A percentile compares a stretch with the other conserved stretches of the same genome.
Conservation (phyloP, 2,113 vertebrate genomes). For the Ciconia stormi region DNA sequence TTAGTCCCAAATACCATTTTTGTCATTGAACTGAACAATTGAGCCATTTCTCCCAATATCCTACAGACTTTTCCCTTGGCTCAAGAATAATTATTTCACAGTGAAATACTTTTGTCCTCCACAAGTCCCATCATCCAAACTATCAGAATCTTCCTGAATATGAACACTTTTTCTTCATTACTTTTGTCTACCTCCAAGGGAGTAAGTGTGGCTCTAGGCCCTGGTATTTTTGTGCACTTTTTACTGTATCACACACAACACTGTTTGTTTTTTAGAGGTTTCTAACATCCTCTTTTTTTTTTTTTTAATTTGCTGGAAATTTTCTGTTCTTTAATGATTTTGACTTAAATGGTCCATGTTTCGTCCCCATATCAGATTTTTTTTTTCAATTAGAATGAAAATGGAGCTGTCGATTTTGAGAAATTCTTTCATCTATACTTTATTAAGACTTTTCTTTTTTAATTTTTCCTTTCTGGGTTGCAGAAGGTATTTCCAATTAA, state of each 20-base stretch:
- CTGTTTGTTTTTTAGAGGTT: background rate
- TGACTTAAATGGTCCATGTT: background rate
- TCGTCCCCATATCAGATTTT: background rate
- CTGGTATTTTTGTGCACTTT: background rate
- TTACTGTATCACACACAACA: background rate
- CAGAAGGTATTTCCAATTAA: background rate
- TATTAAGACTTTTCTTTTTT: background rate
- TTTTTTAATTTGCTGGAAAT: background rate
- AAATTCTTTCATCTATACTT: background rate
- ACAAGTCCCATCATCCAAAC: background rate
- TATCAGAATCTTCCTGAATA: background rate
- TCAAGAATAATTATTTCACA: slow-evolving; percentile 34
- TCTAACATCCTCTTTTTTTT: background rate
- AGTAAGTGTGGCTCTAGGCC: background rate
- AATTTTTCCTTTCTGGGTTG: background rate
- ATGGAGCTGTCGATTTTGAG: background rate
- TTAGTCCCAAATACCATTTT: background rate
- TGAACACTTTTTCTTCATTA: background rate
- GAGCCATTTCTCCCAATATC: background rate
- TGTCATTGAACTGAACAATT: slow-evolving; percentile 4
- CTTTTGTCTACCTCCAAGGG: background rate
- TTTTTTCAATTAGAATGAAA: background rate
- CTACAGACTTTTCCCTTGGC: background rate
- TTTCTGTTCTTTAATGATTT: background rate
- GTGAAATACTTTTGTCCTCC: background rate